These are phyloP conservation scores for Pogonocherus hispidulus DNA, from an alignment of 2,888 invertebrate species.

Conservation along the genomic window DNA sequence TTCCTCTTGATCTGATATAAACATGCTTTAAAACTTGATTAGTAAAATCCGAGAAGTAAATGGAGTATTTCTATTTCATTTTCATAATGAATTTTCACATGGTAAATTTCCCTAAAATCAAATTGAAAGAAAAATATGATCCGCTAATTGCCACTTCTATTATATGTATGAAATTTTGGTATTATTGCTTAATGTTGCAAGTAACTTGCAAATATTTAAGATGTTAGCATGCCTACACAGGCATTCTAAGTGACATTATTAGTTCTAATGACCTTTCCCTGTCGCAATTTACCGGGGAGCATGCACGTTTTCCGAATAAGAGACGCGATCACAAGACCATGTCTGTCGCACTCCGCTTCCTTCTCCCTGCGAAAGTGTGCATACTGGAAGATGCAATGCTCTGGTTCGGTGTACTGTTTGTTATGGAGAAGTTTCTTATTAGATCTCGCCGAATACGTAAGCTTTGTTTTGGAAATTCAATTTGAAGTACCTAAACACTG, in stretches of 20 bases:
- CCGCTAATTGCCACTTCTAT: no score
- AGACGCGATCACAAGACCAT: constrained; percentile 14
- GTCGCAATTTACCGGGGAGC: background rate
- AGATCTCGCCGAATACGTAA: background rate
- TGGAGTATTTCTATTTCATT: no score
- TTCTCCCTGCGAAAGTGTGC: constrained; percentile 11
- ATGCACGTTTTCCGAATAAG: constrained; percentile 17
- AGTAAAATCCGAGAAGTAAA: no score
- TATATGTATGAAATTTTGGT: no score
- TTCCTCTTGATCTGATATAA: no score
- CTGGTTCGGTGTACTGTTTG: constrained; percentile 11
- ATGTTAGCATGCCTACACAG: no score
- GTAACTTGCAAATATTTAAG: no score
- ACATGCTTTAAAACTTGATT: no score
- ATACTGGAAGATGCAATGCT: constrained; percentile 6
- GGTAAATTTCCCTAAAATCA: no score
- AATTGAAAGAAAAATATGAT: no score
- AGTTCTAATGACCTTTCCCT: constrained; percentile 7
- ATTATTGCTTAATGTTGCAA: no score
- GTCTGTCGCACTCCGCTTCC: constrained; percentile 1
- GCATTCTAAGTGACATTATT: background rate
- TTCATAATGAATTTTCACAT: no score
- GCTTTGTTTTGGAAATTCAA: constrained; percentile 9
- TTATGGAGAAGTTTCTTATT: constrained; percentile 5
- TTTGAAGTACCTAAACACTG: background rate